Base-by-base conservation (phyloP, 2,797 vertebrate genomes). In the Sebastes minor region DNA sequence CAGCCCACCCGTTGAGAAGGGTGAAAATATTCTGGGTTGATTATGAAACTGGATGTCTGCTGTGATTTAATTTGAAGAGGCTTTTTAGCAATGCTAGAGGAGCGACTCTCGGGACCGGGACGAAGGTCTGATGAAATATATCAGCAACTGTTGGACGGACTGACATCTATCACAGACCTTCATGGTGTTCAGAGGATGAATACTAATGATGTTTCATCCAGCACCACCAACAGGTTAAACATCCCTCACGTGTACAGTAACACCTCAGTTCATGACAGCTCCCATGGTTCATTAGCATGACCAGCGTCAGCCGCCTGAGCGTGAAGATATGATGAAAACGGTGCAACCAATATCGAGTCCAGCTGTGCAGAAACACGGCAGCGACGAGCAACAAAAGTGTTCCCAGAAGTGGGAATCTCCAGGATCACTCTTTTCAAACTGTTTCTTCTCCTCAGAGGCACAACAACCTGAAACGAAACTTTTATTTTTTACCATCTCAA, bases 381-480 rank as follows among this genome's bases (percentile, higher is more conserved):
- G 25, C 28, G 2, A 8, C 1, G 13, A 70, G 12, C 71, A 69
- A 18, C 73, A 69, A 64, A 81, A 59, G 67, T 30, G 49, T 42
- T 13, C 66, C 76, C 65, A 20, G 59, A 70, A 76, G 73, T 27
- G 42, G 57, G n/a, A 52, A 23, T 38, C 25, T 67, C 53, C 53
- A 69, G 60, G 55, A 66, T 62, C 56, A 6, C 27, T 71, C 1
- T 72, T 73, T 78, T 66, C 23, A 74, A 72, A 35, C 25, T 27
- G 32, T 12, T 55, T 61, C 46, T 59, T 42, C 60, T 75, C 83
- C 81, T 87, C 52, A 18, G 86, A 78, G 90, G 27, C 32, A 8
- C 14, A 8, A 12, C 62, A 80, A 80, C 81, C 67, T 55, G 56
- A 83, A 71, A 71, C 66, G 38, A 74, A 18, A 78, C 78, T 87